Base-by-base conservation (phyloP, 1,140 invertebrate genomes). In the Zaprionus camerounensis region DNA sequence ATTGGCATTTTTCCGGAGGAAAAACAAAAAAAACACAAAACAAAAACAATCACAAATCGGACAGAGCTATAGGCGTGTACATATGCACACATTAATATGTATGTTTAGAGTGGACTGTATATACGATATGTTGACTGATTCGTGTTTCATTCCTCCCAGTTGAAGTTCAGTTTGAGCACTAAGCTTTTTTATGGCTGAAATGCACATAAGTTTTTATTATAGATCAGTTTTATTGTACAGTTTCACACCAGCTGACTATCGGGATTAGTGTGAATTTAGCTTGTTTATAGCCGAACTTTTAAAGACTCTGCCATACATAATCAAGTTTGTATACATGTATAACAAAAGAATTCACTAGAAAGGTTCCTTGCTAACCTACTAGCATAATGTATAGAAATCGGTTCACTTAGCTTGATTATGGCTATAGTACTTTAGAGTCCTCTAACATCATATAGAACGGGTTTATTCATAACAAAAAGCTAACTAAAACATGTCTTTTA, bases 1-100 rank as follows among this genome's bases (percentile, higher is more conserved):
- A 76, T 72, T 76, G 44, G 12, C 20, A 53, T 55, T 57, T 61
- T 36, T 20, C 66, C 46, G 41, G 41, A n/a, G 41, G 7, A 46
- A 46, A 46, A 46, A 46, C n/a, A 44, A 44, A 44, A 41, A 41
- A 5, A 38, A 6, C 17, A 24, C 28, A 41, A 41, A 15, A 36
- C 20, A 12, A 11, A 28, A 62, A 57, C 38, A 51, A 59, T 73
- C 17, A 41, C 46, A 69, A 69, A 49, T 58, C 61, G 41, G 17
- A 51, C 28, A 41, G 31, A 24, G 55, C 49, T 44, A 56, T 57
- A 41, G 28, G 46, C 22, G 1, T 51, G 20, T 24, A 13, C 1
- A n/a, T 38, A 15, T 15, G 13, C 13, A 9, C 41, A 46, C 7
- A 17, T 6, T 6, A 15, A 41, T 15, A 15, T n/a, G 38, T 49